A percentile compares a stretch with the other conserved stretches of the same genome.
These are phyloP conservation scores for Elmis aenea DNA, from an alignment of 2,888 invertebrate species.

Conservation along the genomic window DNA sequence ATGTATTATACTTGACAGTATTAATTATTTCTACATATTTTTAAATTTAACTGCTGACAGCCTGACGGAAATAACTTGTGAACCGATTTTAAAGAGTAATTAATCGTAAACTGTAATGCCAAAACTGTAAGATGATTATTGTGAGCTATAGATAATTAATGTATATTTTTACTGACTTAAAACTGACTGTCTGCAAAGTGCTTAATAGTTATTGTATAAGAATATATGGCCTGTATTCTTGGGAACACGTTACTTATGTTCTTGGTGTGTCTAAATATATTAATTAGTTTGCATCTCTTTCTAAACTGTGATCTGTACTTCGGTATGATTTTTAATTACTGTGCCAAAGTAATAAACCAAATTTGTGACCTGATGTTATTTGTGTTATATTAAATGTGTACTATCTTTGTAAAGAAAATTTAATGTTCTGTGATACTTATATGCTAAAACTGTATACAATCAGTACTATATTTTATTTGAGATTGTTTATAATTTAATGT, in stretches of 20 bases:
- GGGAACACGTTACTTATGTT: constrained; percentile 18
- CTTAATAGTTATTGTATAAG: not conserved
- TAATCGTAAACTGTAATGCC: too few relatives aligned
- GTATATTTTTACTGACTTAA: constrained; percentile 8
- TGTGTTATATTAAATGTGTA: constrained; percentile 20
- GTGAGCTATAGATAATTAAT: constrained; percentile 1
- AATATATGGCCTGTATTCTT: constrained; percentile 15
- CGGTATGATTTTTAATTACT: constrained; percentile 24
- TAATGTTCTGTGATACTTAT: constrained; percentile 20
- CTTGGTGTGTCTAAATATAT: constrained; percentile 11
- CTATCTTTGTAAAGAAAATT: constrained; percentile 14
- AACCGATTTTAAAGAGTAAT: too few relatives aligned
- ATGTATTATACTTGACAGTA: too few relatives aligned
- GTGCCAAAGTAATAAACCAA: constrained; percentile 30
- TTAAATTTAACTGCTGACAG: too few relatives aligned
- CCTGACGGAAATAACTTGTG: too few relatives aligned
- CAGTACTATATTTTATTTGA: constrained; percentile 12
- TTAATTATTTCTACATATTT: too few relatives aligned
- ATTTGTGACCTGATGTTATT: constrained; percentile 30
- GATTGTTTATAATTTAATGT: constrained; percentile 15
- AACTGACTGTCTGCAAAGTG: not conserved
- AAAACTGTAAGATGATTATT: not conserved
- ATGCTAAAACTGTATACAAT: constrained; percentile 18
- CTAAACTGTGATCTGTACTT: constrained; percentile 33
- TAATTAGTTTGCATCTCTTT: constrained; percentile 21